phyloP scores from a whole-genome alignment of 2,113 vertebrate genomes.

The Pogona vitticeps region DNA sequence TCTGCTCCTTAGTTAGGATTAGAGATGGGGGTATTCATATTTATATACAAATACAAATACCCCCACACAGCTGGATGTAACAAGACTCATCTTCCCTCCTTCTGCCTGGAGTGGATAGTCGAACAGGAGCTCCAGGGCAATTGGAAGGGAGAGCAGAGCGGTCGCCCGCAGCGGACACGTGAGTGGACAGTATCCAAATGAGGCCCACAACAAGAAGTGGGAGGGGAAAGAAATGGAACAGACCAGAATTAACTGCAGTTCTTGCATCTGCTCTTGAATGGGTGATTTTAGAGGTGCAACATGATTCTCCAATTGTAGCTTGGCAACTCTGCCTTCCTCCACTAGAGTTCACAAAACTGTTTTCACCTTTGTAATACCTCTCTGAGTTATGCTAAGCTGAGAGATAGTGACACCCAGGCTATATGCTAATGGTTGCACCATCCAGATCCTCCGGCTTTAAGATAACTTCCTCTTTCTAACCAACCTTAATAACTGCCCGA shows the following conservation, averaged over 20 bases:
- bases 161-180: no score
- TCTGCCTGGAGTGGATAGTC: no score
- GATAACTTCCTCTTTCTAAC: not conserved
- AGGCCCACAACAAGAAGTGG: no score
- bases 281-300: not conserved
- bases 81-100: no score
- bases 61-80: no score
- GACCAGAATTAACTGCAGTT: not conserved
- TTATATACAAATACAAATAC: no score
- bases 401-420: not conserved
- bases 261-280: not conserved
- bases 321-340: not conserved
- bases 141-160: no score
- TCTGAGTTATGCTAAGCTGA: not conserved
- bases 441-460: not conserved
- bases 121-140: no score
- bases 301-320: not conserved
- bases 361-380: not conserved
- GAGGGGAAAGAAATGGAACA: not conserved
- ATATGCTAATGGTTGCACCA: not conserved
- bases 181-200: no score
- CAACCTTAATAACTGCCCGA: not conserved
- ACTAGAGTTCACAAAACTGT: not conserved
- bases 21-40: no score
- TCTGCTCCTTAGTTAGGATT: no score